phyloP scores from a whole-genome alignment of 2,113 vertebrate genomes.

The Eubucco bourcierii region DNA sequence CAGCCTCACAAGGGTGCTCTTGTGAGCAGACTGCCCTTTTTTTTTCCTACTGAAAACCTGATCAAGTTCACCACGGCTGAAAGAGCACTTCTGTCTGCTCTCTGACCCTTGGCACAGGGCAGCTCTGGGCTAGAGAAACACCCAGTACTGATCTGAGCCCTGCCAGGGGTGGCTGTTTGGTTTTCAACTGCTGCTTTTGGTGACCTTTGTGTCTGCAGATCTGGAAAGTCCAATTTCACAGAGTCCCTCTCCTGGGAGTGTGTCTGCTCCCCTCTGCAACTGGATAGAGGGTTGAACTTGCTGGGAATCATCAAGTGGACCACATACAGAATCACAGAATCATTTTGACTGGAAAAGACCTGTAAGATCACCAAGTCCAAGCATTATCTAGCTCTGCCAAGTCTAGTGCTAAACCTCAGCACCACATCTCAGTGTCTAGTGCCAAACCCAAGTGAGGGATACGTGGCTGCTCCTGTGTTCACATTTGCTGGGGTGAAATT shows the following conservation, averaged over 20 bases:
- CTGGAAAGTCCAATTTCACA: background rate
- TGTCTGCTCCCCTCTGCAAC: background rate
- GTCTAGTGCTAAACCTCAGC: no score
- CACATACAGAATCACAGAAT: background rate
- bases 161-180: background rate
- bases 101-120: background rate
- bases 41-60: background rate
- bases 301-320: background rate
- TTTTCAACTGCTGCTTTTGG: background rate
- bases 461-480: background rate
- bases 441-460: background rate
- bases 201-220: rapidly evolving
- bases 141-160: background rate
- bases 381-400: no score
- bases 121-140: background rate
- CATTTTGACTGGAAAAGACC: no score
- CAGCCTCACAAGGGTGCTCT: background rate
- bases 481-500: background rate
- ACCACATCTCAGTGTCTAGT: no score
- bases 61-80: background rate
- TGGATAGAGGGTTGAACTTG: background rate
- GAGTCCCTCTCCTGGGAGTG: background rate
- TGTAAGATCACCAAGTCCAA: no score
- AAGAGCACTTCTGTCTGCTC: background rate
- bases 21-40: background rate